Evolutionary conservation across 2,797 vertebrate species (phyloP).

Genomic region (Taenioides sp.): DNA sequence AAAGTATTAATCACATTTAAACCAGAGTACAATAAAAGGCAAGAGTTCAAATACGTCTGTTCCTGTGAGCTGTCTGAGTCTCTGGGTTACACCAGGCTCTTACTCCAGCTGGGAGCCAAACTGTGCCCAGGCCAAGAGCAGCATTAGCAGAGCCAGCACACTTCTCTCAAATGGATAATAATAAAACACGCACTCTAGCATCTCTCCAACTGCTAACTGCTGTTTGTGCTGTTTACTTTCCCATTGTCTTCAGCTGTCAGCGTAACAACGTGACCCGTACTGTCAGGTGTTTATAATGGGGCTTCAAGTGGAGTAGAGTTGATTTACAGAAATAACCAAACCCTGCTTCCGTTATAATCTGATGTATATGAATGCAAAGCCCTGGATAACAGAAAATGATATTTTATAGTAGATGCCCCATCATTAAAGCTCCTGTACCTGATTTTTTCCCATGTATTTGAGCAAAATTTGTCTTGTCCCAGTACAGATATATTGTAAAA

Average conservation of each 20-base stretch:
- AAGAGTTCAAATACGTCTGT: conserved; percentile 29
- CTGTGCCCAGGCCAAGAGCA: conserved; percentile 68
- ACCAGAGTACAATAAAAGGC: conserved; percentile 27
- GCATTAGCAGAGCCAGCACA: conserved; percentile 65
- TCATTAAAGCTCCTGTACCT: too few relatives aligned
- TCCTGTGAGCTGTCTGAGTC: conserved; percentile 43
- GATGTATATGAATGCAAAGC: too few relatives aligned
- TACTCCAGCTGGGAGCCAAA: conserved; percentile 61
- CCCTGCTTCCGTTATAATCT: too few relatives aligned
- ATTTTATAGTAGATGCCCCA: too few relatives aligned
- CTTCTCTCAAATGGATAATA: conserved; percentile 68
- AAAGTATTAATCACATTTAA: conserved; percentile 14
- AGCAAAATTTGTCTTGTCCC: too few relatives aligned
- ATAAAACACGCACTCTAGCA: conserved; percentile 62
- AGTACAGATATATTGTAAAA: too few relatives aligned
- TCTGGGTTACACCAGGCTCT: conserved; percentile 59
- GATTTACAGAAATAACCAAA: neutral
- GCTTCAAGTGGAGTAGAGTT: neutral
- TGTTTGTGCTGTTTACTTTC: conserved; percentile 53
- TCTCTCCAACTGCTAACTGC: conserved; percentile 49
- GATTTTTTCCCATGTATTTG: too few relatives aligned
- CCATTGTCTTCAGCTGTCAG: conserved; percentile 30
- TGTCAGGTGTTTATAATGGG: neutral
- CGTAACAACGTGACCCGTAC: neutral
- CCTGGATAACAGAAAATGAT: too few relatives aligned